phyloP scores from a whole-genome alignment of 2,797 vertebrate genomes.

The Todus mexicanus region DNA sequence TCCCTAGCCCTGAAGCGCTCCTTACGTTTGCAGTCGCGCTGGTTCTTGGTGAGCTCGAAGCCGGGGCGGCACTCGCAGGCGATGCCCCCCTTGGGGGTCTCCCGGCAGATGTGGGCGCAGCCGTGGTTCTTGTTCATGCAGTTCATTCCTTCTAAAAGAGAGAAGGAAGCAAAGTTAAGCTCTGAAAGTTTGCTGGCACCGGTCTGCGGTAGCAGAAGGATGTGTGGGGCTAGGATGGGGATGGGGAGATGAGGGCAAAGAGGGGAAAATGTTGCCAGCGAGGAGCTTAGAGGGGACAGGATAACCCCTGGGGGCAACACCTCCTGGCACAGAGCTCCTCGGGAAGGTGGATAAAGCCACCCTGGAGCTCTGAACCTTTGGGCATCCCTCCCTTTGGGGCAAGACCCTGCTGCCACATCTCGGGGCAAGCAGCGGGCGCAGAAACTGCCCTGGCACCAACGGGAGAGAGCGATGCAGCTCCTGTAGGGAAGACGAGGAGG shows the following conservation, averaged over 20 bases:
- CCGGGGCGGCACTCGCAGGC: slow-evolving; percentile 97
- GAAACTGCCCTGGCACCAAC: neutral
- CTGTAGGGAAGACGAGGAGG: neutral
- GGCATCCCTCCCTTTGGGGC: neutral
- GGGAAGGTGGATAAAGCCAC: neutral
- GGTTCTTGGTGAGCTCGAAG: slow-evolving; percentile 96
- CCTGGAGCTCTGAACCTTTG: neutral
- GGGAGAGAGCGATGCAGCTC: accelerated
- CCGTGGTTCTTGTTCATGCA: slow-evolving; percentile 99
- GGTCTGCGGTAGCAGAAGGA: neutral
- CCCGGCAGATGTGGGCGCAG: slow-evolving; percentile 96
- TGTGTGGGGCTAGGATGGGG: accelerated
- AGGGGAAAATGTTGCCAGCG: neutral
- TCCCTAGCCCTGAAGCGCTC: neutral
- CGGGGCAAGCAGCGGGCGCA: no score
- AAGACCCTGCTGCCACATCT: neutral
- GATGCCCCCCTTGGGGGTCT: slow-evolving; percentile 92
- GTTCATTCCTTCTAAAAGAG: slow-evolving; percentile 88
- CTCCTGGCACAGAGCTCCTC: neutral
- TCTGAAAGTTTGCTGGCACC: slow-evolving; percentile 19
- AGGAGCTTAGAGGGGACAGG: neutral
- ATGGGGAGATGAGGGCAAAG: accelerated
- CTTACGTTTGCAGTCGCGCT: slow-evolving; percentile 97
- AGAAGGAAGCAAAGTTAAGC: slow-evolving; percentile 36
- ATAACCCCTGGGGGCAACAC: neutral